Evolutionary conservation across 2,113 vertebrate genomes (phyloP).

Genomic region (Excalfactoria chinensis): DNA sequence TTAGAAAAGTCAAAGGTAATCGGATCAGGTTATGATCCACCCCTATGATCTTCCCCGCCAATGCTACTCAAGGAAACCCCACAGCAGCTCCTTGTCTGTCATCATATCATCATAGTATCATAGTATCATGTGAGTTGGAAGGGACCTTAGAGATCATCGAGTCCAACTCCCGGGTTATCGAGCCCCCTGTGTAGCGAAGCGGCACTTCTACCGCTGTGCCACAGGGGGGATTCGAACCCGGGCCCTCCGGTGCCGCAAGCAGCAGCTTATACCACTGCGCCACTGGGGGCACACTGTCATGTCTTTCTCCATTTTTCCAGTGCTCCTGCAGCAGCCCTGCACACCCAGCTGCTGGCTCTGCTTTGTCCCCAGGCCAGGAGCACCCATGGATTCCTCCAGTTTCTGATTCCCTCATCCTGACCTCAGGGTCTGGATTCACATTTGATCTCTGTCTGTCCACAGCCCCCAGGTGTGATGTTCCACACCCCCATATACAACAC

Average conservation of each 20-base stretch:
- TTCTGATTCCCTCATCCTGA: neutral
- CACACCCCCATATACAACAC: neutral
- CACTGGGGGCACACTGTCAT: too few relatives aligned
- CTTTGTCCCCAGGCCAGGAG: neutral
- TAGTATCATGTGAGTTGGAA: too few relatives aligned
- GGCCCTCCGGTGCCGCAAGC: too few relatives aligned
- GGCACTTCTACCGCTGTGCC: too few relatives aligned
- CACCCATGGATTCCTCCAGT: neutral
- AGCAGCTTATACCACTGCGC: too few relatives aligned
- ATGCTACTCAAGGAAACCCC: neutral
- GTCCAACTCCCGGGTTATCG: too few relatives aligned
- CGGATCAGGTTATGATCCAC: neutral
- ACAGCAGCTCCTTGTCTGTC: neutral
- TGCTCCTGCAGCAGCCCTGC: neutral
- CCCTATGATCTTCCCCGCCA: neutral
- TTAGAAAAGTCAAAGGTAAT: conserved; percentile 13
- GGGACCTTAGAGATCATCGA: too few relatives aligned
- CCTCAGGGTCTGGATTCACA: neutral
- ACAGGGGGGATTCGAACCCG: too few relatives aligned
- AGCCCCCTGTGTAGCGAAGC: too few relatives aligned
- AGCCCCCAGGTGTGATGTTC: neutral
- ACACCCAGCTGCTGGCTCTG: neutral
- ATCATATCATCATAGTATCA: too few relatives aligned
- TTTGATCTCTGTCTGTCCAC: neutral
- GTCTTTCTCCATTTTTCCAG: neutral